Evolutionary conservation across 2,113 vertebrate genomes (phyloP).

Genomic region (Rhinolophus sinicus): DNA sequence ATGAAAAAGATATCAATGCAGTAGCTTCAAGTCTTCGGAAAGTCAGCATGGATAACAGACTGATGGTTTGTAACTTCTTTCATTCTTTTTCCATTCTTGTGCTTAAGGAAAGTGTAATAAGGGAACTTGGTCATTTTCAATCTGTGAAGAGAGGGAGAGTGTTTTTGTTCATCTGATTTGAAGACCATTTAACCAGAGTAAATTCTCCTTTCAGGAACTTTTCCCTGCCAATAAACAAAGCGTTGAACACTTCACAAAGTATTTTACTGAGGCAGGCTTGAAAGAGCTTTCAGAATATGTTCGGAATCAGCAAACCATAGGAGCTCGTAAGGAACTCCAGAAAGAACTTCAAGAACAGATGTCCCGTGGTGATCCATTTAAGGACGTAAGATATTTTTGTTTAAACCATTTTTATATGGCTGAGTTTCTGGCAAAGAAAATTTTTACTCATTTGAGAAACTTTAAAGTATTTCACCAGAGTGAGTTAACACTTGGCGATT

Average conservation of each 20-base stretch:
- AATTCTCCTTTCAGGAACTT: slow-evolving; percentile 90
- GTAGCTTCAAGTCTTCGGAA: slow-evolving; percentile 96
- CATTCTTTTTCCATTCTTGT: not conserved
- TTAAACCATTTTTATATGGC: not conserved
- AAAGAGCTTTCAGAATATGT: slow-evolving; percentile 98
- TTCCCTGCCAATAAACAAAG: slow-evolving; percentile 99
- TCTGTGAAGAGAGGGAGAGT: not conserved
- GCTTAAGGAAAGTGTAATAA: not conserved
- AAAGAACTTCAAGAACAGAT: slow-evolving; percentile 99
- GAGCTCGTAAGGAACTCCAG: slow-evolving; percentile 97
- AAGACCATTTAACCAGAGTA: slow-evolving; percentile 12
- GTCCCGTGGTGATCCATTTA: slow-evolving; percentile 94
- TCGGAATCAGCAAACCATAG: slow-evolving; percentile 97
- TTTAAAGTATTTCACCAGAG: not conserved
- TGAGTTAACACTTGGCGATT: not conserved
- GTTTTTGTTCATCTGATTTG: not conserved
- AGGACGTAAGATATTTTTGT: slow-evolving; percentile 89
- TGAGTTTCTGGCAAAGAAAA: not conserved
- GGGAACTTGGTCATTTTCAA: not conserved
- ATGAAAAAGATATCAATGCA: slow-evolving; percentile 98
- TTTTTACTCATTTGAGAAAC: not conserved
- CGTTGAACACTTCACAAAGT: slow-evolving; percentile 98
- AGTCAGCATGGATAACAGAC: slow-evolving; percentile 98
- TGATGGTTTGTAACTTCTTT: slow-evolving; percentile 90
- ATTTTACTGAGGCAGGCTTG: slow-evolving; percentile 97